These are phyloP conservation scores for Meiosimyza platycephala DNA, from an alignment of 2,888 invertebrate species.

Conservation along the genomic window DNA sequence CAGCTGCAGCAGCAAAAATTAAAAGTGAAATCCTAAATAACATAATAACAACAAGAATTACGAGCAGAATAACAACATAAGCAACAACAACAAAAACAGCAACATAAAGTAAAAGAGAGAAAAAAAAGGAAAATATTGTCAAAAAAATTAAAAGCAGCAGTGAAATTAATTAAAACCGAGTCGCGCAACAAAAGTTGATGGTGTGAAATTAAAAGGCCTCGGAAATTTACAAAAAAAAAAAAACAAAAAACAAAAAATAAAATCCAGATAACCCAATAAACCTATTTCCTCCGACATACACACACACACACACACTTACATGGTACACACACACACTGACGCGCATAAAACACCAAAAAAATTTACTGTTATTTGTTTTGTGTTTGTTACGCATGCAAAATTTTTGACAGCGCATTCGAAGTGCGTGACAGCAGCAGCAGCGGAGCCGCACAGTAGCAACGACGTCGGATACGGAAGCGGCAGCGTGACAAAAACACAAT, in stretches of 20 bases:
- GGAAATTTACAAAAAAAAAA: constrained; percentile 38
- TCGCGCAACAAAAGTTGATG: constrained; percentile 40
- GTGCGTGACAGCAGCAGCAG: too few species aligned
- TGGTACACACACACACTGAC: constrained; percentile 2
- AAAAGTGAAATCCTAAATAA: constrained; percentile 3
- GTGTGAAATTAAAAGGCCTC: constrained; percentile 47
- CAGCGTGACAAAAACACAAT: too few species aligned
- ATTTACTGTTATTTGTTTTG: constrained; percentile 1
- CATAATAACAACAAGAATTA: constrained; percentile 2
- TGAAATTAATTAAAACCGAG: constrained; percentile 33
- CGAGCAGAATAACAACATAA: neutral
- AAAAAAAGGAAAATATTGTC: constrained; percentile 22
- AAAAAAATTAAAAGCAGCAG: constrained; percentile 33
- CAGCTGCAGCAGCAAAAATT: neutral
- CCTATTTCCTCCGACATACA: neutral
- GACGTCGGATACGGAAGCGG: too few species aligned
- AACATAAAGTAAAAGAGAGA: constrained; percentile 3
- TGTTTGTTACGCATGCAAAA: constrained; percentile 6
- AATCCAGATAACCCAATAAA: constrained; percentile 29
- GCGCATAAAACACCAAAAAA: constrained; percentile 1
- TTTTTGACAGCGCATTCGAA: neutral
- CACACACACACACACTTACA: constrained; percentile 14
- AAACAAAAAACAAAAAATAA: constrained; percentile 9
- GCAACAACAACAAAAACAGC: constrained; percentile 16
- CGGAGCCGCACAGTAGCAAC: too few species aligned